Conservation (phyloP, 2,888 invertebrate genomes). For the Andrena dorsata region DNA sequence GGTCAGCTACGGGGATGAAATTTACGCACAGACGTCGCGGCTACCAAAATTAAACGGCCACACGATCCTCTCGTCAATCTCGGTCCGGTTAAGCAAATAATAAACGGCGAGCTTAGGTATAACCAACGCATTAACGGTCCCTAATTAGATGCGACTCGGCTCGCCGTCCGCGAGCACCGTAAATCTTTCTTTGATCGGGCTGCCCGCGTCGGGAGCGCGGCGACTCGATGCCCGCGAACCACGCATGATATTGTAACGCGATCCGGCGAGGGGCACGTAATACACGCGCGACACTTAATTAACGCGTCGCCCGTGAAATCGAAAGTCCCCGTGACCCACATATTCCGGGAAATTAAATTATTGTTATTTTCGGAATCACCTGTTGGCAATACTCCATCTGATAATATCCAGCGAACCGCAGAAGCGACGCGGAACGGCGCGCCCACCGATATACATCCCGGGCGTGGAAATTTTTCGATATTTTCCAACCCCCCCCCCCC, state of each 20-base stretch:
- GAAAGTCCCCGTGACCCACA: slow-evolving; percentile 71
- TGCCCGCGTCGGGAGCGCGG: neutral
- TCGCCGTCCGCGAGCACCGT: neutral
- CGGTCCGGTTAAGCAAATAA: slow-evolving; percentile 14
- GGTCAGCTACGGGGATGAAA: neutral
- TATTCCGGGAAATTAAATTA: slow-evolving; percentile 70
- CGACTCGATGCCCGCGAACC: slow-evolving; percentile 36
- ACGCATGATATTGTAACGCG: slow-evolving; percentile 47
- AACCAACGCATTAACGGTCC: neutral
- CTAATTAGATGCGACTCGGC: too few species aligned
- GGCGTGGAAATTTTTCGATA: slow-evolving; percentile 69
- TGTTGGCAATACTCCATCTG: slow-evolving; percentile 75
- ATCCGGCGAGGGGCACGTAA: slow-evolving; percentile 32
- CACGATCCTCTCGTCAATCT: neutral
- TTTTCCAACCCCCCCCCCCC: slow-evolving; percentile 28
- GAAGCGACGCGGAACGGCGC: slow-evolving; percentile 56
- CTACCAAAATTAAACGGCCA: neutral
- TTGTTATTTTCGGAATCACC: slow-evolving; percentile 74
- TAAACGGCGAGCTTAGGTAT: neutral
- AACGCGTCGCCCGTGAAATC: slow-evolving; percentile 62
- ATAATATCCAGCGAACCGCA: slow-evolving; percentile 68
- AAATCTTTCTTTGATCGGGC: slow-evolving; percentile 1
- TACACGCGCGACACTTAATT: slow-evolving; percentile 65
- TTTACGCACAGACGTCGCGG: neutral
- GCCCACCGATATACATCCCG: slow-evolving; percentile 53